Evolutionary conservation across 2,797 vertebrate species (phyloP), one percentile per base, ranked within the genome.

Genomic region (Streptopelia turtur): DNA sequence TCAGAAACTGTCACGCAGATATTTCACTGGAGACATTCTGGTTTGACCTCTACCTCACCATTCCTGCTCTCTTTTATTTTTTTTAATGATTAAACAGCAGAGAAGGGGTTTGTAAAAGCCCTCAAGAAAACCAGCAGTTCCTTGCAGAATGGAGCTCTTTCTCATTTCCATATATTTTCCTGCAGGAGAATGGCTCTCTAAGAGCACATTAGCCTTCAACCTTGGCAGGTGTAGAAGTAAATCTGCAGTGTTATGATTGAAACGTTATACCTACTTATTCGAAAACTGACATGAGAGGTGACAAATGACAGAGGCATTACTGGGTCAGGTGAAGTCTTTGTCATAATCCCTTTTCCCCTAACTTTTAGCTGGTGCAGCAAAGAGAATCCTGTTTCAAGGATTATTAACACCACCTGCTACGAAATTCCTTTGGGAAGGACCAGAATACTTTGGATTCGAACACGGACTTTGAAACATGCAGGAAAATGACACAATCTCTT

Each of bases 121-220:
- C 88, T 97, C 96, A 97, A 97, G 97, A 96, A 98, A 98, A 97
- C 96, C 97, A 98, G 97, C 97, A 98, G 97, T 53, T 97, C 97
- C 91, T 84, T 75, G 75, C 65, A 91, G 68, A 95, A 94, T 75
- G 75, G 74, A 70, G 66, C 82, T 53, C 88, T 93, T 97, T 96
- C 94, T 96, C 70, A 97, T 98, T 98, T 98, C 97, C 96, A 97
- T 97, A 52, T 87, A 84, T 97, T 98, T 97, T 97, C 97, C 95
- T 97, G 97, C 97, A 97, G 97, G 97, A 97, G 97, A 95, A 91
- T 96, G 95, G 77, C 82, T 92, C 87, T 93, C 80, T 80, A 45
- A 90, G 93, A 97, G 69, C 89, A 93, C 37, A 87, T 96, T 97
- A 96, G 96, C 92, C 93, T 96, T 97, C 89, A 76, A 24, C 92